A percentile compares a stretch with the other conserved stretches of the same genome.
Evolutionary conservation across 2,797 vertebrate species (phyloP).

Genomic region (Otus scops): DNA sequence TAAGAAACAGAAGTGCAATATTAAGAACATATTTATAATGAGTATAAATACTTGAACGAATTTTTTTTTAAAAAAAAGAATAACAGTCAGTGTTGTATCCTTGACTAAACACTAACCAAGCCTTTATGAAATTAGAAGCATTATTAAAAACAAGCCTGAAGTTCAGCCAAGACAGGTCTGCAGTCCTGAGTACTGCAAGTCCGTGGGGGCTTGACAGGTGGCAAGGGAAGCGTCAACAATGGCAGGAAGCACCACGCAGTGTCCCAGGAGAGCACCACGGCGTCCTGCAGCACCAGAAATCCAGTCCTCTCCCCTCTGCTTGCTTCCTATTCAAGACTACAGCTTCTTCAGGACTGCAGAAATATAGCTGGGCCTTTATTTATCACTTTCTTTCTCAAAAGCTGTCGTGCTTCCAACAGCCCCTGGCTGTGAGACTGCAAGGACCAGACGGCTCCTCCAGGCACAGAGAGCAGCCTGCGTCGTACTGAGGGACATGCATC

Average conservation of each 20-base stretch:
- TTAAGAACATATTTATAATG: not conserved
- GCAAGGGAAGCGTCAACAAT: not conserved
- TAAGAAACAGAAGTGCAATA: not conserved
- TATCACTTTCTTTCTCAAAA: not conserved
- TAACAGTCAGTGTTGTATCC: not conserved
- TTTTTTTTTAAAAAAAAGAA: not conserved
- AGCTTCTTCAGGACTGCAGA: not conserved
- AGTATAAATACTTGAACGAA: not conserved
- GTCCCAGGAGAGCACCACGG: not conserved
- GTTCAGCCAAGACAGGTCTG: not conserved
- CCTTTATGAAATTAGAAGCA: not conserved
- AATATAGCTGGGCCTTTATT: not conserved
- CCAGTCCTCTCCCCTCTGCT: not conserved
- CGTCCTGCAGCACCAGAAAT: not conserved
- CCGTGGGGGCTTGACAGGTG: not conserved
- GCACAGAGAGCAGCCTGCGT: not conserved
- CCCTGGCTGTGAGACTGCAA: accelerated
- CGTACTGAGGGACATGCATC: accelerated
- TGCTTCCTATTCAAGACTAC: not conserved
- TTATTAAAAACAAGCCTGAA: not conserved
- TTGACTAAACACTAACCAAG: not conserved
- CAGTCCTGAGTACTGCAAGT: not conserved
- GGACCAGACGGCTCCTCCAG: not conserved
- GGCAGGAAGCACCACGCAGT: accelerated
- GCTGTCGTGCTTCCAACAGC: not conserved